Conservation (phyloP, 1,140 invertebrate genomes). For the Drosophila gunungcola region DNA sequence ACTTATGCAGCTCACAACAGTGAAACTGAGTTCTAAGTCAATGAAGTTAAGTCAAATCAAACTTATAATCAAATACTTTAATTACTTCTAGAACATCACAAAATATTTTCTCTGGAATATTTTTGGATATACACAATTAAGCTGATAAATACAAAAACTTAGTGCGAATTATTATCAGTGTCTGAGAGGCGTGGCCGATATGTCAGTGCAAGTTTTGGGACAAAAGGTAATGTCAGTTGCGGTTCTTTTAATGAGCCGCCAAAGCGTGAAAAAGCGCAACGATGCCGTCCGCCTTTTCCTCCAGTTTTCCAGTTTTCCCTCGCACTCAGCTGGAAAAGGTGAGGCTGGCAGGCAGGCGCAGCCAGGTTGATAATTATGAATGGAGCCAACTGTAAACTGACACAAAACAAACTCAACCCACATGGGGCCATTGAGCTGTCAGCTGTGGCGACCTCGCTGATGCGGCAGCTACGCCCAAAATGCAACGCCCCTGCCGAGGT, state of each 20-base stretch:
- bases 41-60: background rate
- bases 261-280: conserved; percentile 81
- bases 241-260: conserved; percentile 80
- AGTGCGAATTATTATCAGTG: background rate
- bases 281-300: conserved; percentile 21
- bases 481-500: conserved; percentile 73
- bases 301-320: conserved; percentile 5
- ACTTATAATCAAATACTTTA: background rate
- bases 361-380: conserved; percentile 76
- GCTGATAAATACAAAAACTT: background rate
- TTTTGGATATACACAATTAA: no score
- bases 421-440: conserved; percentile 73
- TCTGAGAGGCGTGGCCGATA: conserved; percentile 18
- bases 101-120: no score
- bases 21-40: no score
- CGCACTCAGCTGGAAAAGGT: conserved; percentile 28
- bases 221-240: conserved; percentile 42
- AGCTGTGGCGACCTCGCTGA: conserved; percentile 72
- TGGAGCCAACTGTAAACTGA: conserved; percentile 76
- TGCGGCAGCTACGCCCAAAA: conserved; percentile 81
- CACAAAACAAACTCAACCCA: conserved; percentile 70
- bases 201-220: conserved; percentile 46
- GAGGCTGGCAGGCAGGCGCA: conserved; percentile 13
- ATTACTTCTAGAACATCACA: no score
- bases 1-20: no score